A percentile compares a stretch with the other conserved stretches of the same genome.
These are phyloP conservation scores for Pentalonia nigronervosa DNA, from an alignment of 1,140 invertebrate genomes.

Conservation along the genomic window DNA sequence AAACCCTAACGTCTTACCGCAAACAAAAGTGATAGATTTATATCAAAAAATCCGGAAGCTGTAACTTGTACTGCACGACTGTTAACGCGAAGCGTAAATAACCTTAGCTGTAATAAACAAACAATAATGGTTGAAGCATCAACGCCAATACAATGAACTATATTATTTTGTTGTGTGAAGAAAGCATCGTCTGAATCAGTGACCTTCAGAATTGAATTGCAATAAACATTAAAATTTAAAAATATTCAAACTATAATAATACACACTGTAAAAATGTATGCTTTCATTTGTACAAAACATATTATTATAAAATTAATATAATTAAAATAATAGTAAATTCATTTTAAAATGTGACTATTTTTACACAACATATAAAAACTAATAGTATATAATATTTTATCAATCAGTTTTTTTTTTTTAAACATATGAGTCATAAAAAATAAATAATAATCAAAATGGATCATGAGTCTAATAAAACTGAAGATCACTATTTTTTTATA, in stretches of 20 bases:
- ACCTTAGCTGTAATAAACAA: constrained; percentile 32
- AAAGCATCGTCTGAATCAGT: background rate
- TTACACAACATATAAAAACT: background rate
- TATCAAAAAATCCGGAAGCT: constrained; percentile 43
- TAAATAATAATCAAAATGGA: background rate
- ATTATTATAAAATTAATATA: background rate
- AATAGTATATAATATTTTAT: background rate
- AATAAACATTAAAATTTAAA: background rate
- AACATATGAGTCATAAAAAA: too few species aligned
- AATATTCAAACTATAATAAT: background rate
- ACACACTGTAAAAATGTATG: background rate
- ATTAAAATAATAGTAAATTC: background rate
- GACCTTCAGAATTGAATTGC: background rate
- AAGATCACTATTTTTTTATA: too few species aligned
- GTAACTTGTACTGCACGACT: constrained; percentile 29
- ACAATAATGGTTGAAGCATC: background rate
- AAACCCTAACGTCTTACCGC: constrained; percentile 12
- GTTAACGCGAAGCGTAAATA: constrained; percentile 47
- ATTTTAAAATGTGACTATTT: background rate
- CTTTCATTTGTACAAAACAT: background rate
- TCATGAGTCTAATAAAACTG: background rate
- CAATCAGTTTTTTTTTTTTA: too few species aligned
- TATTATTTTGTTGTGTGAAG: background rate
- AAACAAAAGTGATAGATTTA: constrained; percentile 45
- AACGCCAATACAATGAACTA: background rate